A percentile compares a stretch with the other conserved stretches of the same genome.
These are phyloP conservation scores for Calidris pugnax DNA, from an alignment of 2,113 vertebrate genomes.

Conservation along the genomic window DNA sequence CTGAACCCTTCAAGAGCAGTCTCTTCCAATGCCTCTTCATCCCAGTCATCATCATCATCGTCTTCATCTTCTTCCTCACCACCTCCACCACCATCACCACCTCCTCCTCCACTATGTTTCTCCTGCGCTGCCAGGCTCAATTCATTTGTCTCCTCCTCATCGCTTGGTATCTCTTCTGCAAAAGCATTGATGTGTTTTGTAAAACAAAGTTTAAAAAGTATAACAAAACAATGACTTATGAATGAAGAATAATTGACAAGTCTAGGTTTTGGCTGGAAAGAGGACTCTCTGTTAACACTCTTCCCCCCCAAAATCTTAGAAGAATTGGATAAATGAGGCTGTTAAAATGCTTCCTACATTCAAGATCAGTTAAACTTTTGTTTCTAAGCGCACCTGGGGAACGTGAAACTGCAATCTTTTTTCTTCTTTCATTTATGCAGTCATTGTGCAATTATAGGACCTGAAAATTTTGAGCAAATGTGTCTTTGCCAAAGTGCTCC, in stretches of 20 bases:
- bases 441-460: background rate
- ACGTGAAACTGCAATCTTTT: background rate
- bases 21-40: constrained; percentile 92
- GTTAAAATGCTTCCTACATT: background rate
- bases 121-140: constrained; percentile 79
- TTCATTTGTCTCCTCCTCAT: constrained; percentile 89
- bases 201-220: background rate
- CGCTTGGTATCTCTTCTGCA: constrained; percentile 94
- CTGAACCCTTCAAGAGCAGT: constrained; percentile 94
- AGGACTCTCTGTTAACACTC: background rate
- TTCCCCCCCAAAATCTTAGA: background rate
- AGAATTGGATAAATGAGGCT: background rate
- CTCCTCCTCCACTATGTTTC: constrained; percentile 67
- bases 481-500: background rate
- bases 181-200: background rate
- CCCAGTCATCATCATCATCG: constrained; percentile 91
- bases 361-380: background rate
- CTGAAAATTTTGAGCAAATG: background rate
- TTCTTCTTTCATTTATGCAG: background rate
- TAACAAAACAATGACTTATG: background rate
- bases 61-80: constrained; percentile 82
- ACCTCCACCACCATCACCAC: constrained; percentile 78
- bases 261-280: background rate
- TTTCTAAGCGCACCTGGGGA: background rate
- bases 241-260: background rate